Percentiles rank a stretch among this genome's conserved stretches.
Evolutionary conservation across 2,113 vertebrate species (phyloP).

Genomic region (Gallinago undulata): DNA sequence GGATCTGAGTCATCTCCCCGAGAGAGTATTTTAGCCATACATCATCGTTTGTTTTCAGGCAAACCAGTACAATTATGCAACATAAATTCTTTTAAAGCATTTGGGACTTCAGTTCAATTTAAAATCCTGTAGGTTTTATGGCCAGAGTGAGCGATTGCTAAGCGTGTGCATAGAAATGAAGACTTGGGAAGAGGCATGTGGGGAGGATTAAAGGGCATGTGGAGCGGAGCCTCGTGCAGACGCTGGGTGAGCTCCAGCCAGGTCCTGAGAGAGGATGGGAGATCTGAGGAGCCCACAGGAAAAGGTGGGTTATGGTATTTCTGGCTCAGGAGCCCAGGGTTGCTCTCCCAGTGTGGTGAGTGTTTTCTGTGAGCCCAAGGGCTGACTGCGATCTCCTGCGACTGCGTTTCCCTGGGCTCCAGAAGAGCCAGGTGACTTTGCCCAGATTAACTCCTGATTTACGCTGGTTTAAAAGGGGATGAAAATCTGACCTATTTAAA

Average conservation of each 20-base stretch:
- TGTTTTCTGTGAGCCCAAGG: neutral
- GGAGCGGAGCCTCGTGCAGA: neutral
- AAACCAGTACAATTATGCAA: conserved; percentile 75
- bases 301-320: conserved; percentile 24
- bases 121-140: conserved; percentile 75
- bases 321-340: neutral
- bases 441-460: conserved; percentile 17
- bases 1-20: conserved; percentile 52
- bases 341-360: neutral
- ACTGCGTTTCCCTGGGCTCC: neutral
- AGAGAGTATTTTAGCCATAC: conserved; percentile 66
- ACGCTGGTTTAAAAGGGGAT: neutral
- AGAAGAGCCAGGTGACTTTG: neutral
- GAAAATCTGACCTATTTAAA: conserved; percentile 13
- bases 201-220: conserved; percentile 50
- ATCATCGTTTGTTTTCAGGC: conserved; percentile 74
- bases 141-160: conserved; percentile 59
- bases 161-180: conserved; percentile 60
- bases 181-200: neutral
- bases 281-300: neutral
- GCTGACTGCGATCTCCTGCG: neutral
- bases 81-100: conserved; percentile 76
- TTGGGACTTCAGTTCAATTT: conserved; percentile 74
- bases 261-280: neutral
- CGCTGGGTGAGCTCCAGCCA: neutral